Percentiles rank a stretch among this genome's conserved stretches.
phyloP scores from a whole-genome alignment of 2,797 vertebrate species.

The Manis crassicaudata region DNA sequence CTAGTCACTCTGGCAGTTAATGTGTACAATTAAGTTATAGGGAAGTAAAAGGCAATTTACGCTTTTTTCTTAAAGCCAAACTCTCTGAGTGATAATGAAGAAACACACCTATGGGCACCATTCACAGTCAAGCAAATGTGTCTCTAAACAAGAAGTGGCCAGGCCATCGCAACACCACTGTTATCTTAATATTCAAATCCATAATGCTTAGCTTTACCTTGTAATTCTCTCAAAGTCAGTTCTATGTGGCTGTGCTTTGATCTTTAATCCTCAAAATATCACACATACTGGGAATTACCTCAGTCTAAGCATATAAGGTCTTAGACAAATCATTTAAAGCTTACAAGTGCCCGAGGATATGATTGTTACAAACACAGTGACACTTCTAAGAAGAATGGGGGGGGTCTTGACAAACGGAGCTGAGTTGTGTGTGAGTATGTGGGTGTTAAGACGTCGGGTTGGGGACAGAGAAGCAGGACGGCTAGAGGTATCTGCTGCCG shows the following conservation, averaged over 20 bases:
- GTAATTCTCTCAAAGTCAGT: not conserved
- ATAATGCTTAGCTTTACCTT: not conserved
- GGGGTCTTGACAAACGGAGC: not conserved
- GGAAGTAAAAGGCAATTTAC: conserved; percentile 40
- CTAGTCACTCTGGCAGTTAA: conserved; percentile 31
- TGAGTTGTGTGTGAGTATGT: not conserved
- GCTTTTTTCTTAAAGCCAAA: conserved; percentile 34
- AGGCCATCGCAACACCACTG: not conserved
- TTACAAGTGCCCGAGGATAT: not conserved
- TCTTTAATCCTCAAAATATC: not conserved
- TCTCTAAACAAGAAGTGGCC: not conserved
- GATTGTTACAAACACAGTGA: not conserved
- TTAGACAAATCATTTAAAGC: not conserved
- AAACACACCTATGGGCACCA: not conserved
- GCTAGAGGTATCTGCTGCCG: not conserved
- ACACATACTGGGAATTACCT: not conserved
- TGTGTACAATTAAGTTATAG: conserved; percentile 13
- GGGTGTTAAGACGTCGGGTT: not conserved
- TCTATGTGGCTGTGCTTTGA: not conserved
- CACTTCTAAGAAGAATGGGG: not conserved
- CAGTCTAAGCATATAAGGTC: not conserved
- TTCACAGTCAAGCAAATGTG: conserved; percentile 9
- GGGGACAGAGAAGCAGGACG: not conserved
- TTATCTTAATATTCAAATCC: not conserved
- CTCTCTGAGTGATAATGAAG: conserved; percentile 11